Percentiles rank a stretch among this genome's conserved stretches.
phyloP scores from a whole-genome alignment of 2,888 invertebrate genomes.

The Agriopis leucophaearia region DNA sequence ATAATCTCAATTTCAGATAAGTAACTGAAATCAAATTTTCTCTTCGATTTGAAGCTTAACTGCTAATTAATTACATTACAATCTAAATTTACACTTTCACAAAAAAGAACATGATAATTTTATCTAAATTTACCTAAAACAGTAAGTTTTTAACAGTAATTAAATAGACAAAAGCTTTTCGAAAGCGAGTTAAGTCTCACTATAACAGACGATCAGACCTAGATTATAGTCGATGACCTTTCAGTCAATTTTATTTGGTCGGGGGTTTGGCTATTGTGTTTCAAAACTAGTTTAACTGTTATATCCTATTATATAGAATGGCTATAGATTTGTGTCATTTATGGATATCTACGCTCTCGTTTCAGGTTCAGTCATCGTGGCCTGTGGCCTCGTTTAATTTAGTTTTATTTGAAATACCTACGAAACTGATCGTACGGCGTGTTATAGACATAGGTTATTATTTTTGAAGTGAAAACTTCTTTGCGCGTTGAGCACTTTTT shows the following conservation, averaged over 20 bases:
- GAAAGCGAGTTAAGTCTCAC: slow-evolving; percentile 3
- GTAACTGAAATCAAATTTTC: no score
- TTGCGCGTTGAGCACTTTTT: no score
- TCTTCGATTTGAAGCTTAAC: slow-evolving; percentile 4
- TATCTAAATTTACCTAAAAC: background rate
- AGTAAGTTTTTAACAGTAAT: slow-evolving; percentile 9
- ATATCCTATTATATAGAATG: slow-evolving; percentile 9
- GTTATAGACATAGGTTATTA: no score
- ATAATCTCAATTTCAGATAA: background rate
- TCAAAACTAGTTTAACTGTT: slow-evolving; percentile 12
- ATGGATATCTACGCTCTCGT: slow-evolving; percentile 20
- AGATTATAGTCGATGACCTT: slow-evolving; percentile 27
- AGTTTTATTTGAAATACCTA: background rate
- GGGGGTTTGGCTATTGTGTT: slow-evolving; percentile 18
- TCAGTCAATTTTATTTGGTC: slow-evolving; percentile 14
- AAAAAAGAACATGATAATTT: slow-evolving; percentile 2
- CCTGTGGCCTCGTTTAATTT: slow-evolving; percentile 11
- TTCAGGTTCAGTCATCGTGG: slow-evolving; percentile 11
- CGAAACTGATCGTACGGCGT: background rate
- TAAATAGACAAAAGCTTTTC: slow-evolving; percentile 7
- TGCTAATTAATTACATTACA: background rate
- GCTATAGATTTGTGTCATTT: slow-evolving; percentile 13
- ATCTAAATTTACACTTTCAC: slow-evolving; percentile 16
- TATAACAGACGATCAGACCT: slow-evolving; percentile 22
- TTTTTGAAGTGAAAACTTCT: no score